These are phyloP conservation scores for chimpanzee (Pan troglodytes) DNA, from an alignment of 2,113 vertebrate species.

Conservation along the genomic window DNA sequence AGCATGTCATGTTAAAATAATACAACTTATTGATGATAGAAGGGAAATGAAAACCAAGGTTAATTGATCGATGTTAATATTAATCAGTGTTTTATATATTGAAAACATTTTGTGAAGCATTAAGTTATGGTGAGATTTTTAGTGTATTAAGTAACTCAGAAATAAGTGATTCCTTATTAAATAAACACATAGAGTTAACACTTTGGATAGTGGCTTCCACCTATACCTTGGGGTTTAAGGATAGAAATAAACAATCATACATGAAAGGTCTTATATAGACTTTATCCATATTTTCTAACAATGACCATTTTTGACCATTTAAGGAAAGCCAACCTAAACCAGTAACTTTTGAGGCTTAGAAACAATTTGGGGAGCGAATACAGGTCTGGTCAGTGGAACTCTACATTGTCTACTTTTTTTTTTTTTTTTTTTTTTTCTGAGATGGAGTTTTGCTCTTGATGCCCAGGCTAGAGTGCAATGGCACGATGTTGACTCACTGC, in stretches of 20 bases:
- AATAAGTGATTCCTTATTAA: neutral
- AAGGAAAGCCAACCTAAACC: neutral
- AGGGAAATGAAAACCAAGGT: neutral
- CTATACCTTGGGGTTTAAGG: neutral
- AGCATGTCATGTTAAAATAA: neutral
- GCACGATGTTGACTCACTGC: too few relatives aligned
- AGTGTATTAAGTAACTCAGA: neutral
- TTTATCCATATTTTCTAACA: neutral
- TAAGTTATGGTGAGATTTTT: neutral
- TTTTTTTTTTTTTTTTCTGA: neutral
- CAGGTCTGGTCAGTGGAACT: neutral
- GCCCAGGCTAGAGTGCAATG: too few relatives aligned
- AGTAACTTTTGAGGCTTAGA: neutral
- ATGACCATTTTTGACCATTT: neutral
- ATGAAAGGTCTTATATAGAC: neutral
- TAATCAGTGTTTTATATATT: neutral
- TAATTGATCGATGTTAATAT: neutral
- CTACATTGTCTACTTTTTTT: slow-evolving; percentile 24
- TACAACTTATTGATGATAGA: neutral
- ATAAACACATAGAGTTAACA: neutral
- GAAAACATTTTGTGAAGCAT: neutral
- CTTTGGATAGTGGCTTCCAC: neutral
- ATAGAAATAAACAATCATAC: neutral
- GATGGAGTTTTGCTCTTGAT: too few relatives aligned
- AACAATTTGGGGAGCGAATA: neutral